Base-by-base conservation (phyloP, 2,113 vertebrate genomes). In the Arothron firmamentum region DNA sequence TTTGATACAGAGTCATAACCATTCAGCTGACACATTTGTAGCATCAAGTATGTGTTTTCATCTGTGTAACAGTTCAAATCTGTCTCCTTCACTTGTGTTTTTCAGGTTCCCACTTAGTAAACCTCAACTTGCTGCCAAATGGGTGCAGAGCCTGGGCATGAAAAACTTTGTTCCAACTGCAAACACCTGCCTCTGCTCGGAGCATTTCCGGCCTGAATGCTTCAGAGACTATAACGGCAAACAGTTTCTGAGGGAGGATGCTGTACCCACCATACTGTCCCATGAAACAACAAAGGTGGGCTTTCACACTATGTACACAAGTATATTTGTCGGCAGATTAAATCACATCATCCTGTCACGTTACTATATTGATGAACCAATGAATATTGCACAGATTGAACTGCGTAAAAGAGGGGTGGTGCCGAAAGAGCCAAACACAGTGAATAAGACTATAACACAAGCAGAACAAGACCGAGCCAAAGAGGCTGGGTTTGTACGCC, bases 191-290 rank as follows among this genome's bases (percentile, higher is more conserved):
- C 87, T 92, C 25, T 92, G 91, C 66, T 92, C 90, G 0, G 90
- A 91, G 67, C 91, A 92, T 43, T 92, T 92, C 60, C 72, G 85
- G 57, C 54, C 87, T 0, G 90, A 91, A 72, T 92, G 91, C 83
- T 92, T 92, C 67, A 85, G 90, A 5, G 91, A 92, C 68, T 92
- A 92, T 74, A 90, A 91, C 3, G 91, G 91, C n/a, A 90, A 91
- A 71, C 91, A 91, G 87, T 92, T 92, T 55, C 77, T 92, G 48
- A 81, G 90, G 34, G 91, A 92, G 65, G 91, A 92, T 31, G 91
- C 90, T 0, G 90, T 92, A 18, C 91, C 91, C n/a, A 92, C 90
- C 15, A 81, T 91, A 12, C 91, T 91, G 47, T 34, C 21, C 9
- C 75, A 79, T 2, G 90, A 91, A 8, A 64, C 79, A 1, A 64